A percentile compares a stretch with the other conserved stretches of the same genome.
These are phyloP conservation scores for Drosophila equinoxialis DNA, from an alignment of 1,140 invertebrate genomes.

Conservation along the genomic window DNA sequence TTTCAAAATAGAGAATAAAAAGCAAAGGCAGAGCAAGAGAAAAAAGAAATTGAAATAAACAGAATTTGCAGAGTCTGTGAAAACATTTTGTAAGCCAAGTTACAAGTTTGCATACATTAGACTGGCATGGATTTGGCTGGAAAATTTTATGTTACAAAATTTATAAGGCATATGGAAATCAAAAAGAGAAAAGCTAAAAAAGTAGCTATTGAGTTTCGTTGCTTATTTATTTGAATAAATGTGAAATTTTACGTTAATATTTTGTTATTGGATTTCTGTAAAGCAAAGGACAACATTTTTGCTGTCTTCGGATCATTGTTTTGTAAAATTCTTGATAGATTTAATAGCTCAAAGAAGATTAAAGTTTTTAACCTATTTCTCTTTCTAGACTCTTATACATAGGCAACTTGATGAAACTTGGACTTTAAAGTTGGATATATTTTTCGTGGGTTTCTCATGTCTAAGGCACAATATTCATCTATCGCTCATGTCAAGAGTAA, in stretches of 20 bases:
- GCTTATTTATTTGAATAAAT: neutral
- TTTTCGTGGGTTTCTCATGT: too few species aligned
- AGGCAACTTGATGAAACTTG: too few species aligned
- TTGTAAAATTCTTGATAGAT: too few species aligned
- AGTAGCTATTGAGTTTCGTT: neutral
- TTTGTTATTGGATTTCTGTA: neutral
- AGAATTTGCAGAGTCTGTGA: conserved; percentile 9
- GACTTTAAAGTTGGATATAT: too few species aligned
- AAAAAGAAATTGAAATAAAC: conserved; percentile 3
- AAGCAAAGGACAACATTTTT: too few species aligned
- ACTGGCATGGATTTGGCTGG: neutral
- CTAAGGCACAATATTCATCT: neutral
- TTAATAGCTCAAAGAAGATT: too few species aligned
- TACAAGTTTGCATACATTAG: conserved; percentile 5
- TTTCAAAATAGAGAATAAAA: neutral
- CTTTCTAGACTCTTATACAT: too few species aligned
- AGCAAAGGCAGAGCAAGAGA: too few species aligned
- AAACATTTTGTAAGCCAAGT: conserved; percentile 5
- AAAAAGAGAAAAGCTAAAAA: neutral
- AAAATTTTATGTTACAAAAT: conserved; percentile 4
- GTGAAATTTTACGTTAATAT: neutral
- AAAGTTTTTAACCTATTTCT: too few species aligned
- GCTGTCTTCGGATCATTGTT: too few species aligned
- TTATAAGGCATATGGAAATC: conserved; percentile 9
- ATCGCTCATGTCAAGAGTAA: neutral